A percentile compares a stretch with the other conserved stretches of the same genome.
These are phyloP conservation scores for Drosophila antonietae DNA, from an alignment of 2,888 invertebrate genomes.

Conservation along the genomic window DNA sequence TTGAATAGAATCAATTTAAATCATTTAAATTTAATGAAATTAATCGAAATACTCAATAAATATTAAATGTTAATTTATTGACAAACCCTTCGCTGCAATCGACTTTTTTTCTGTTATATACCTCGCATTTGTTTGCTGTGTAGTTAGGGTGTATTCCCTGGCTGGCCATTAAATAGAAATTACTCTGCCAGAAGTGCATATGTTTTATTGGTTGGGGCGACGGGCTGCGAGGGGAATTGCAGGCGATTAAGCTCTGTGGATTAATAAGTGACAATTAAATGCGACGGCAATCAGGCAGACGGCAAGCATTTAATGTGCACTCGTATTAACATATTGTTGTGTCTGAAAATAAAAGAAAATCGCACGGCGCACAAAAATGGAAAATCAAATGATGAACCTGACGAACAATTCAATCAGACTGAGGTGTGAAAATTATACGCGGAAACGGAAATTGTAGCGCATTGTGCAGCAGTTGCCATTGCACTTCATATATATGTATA, in stretches of 20 bases:
- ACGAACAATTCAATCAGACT: constrained; percentile 68
- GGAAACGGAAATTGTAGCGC: constrained; percentile 78
- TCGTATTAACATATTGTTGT: constrained; percentile 32
- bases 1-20: no score
- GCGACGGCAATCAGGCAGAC: constrained; percentile 13
- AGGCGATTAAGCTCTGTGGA: constrained; percentile 30
- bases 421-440: constrained; percentile 71
- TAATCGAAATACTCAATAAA: background rate
- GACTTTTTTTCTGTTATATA: background rate
- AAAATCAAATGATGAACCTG: constrained; percentile 48
- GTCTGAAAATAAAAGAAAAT: constrained; percentile 8
- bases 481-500: background rate
- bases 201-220: background rate
- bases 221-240: background rate
- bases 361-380: constrained; percentile 33
- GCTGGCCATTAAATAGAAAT: constrained; percentile 11
- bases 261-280: constrained; percentile 44
- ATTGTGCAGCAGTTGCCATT: constrained; percentile 59
- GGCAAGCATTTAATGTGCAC: constrained; percentile 26
- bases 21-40: background rate
- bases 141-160: background rate
- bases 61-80: background rate
- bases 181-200: constrained; percentile 9
- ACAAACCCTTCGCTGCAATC: background rate
- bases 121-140: background rate